Conservation (phyloP, 2,797 vertebrate species). For the Molossus alvarezi region DNA sequence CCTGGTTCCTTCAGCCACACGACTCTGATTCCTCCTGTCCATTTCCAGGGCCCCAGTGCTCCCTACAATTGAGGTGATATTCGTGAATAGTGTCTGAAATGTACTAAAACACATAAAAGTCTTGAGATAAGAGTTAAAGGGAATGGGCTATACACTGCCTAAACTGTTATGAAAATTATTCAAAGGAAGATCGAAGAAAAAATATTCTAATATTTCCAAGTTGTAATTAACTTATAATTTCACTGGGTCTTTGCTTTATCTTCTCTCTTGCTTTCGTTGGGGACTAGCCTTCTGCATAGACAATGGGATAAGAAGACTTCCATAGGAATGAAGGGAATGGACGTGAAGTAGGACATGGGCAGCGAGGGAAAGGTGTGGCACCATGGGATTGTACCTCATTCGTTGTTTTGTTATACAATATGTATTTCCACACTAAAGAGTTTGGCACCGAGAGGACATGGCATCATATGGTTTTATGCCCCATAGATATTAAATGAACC, state of each 20-base stretch:
- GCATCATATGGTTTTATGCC: neutral
- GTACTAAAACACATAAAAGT: neutral
- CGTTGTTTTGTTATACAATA: neutral
- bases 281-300: neutral
- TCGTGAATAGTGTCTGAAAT: neutral
- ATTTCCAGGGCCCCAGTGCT: neutral
- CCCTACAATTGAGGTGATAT: neutral
- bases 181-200: neutral
- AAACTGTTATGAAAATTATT: neutral
- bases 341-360: neutral
- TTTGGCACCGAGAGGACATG: neutral
- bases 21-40: neutral
- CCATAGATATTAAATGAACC: constrained; percentile 39
- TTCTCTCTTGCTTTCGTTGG: neutral
- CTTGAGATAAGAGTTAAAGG: neutral
- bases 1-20: neutral
- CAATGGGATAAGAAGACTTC: neutral
- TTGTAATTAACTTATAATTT: constrained; percentile 17
- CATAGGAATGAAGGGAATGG: neutral
- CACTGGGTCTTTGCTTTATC: neutral
- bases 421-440: neutral
- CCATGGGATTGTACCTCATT: neutral
- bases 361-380: neutral
- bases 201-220: neutral
- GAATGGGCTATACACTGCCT: neutral